A percentile compares a stretch with the other conserved stretches of the same genome.
Evolutionary conservation across 1,140 invertebrate species (phyloP).

Genomic region (Sitophilus oryzae): DNA sequence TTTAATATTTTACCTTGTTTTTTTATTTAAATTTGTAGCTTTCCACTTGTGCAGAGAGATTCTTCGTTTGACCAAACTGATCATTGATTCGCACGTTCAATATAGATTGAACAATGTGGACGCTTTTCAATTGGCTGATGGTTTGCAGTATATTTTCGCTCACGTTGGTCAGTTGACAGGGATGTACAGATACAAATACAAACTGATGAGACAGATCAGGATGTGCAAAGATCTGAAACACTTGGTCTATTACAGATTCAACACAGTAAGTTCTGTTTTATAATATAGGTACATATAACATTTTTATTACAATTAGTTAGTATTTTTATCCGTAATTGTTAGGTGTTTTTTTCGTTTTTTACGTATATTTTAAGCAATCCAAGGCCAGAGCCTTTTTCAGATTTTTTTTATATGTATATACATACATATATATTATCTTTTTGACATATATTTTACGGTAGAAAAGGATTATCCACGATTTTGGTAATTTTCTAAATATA

Average conservation of each 20-base stretch:
- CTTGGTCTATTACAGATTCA: conserved; percentile 98
- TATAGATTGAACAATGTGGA: conserved; percentile 99
- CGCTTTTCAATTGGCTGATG: conserved; percentile 97
- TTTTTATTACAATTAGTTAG: neutral
- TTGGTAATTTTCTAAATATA: no score
- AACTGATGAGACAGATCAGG: conserved; percentile 97
- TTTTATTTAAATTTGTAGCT: conserved; percentile 52
- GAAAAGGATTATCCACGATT: no score
- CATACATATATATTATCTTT: no score
- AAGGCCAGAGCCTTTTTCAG: no score
- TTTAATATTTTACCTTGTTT: neutral
- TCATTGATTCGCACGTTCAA: conserved; percentile 98
- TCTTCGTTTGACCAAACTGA: conserved; percentile 91
- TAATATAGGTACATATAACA: neutral
- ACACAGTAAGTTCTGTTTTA: conserved; percentile 68
- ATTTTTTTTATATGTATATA: no score
- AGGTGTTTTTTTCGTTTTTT: no score
- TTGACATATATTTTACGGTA: no score
- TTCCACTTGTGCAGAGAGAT: conserved; percentile 99
- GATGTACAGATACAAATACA: conserved; percentile 99
- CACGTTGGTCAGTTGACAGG: conserved; percentile 99
- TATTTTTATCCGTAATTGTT: no score
- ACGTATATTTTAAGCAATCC: no score
- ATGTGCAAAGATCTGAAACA: conserved; percentile 99
- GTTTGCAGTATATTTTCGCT: conserved; percentile 98